Evolutionary conservation across 2,797 vertebrate genomes (phyloP).

Genomic region (Muraenolepis orangiensis): DNA sequence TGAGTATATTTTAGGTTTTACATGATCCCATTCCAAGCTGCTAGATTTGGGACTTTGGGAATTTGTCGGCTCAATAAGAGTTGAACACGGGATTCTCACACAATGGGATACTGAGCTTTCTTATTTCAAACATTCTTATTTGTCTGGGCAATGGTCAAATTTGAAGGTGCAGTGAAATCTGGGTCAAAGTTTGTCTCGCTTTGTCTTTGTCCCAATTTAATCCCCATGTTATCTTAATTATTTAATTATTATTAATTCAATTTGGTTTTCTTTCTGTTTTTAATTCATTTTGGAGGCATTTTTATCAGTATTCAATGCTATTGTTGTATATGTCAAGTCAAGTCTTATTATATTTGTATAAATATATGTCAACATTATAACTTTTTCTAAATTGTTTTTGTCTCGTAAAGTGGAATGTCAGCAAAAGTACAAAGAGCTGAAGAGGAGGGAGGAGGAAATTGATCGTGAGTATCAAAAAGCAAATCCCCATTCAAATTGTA

Average conservation of each 20-base stretch:
- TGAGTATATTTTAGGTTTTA: too few species aligned
- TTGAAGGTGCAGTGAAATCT: not conserved
- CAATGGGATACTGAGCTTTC: not conserved
- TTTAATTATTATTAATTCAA: too few species aligned
- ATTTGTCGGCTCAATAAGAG: too few species aligned
- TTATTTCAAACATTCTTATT: not conserved
- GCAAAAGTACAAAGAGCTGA: conserved; percentile 91
- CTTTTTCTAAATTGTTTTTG: not conserved
- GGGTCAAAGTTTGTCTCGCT: not conserved
- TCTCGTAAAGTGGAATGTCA: conserved; percentile 81
- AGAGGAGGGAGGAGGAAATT: conserved; percentile 88
- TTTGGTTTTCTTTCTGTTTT: not conserved
- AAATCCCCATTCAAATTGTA: not conserved
- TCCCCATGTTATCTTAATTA: too few species aligned
- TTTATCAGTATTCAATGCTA: not conserved
- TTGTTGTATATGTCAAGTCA: not conserved
- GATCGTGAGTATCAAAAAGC: conserved; percentile 80
- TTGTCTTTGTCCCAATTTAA: too few species aligned
- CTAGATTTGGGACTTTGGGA: too few species aligned
- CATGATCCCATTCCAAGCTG: too few species aligned
- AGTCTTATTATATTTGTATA: not conserved
- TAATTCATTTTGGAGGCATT: not conserved
- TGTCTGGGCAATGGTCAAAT: not conserved
- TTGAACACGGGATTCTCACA: not conserved
- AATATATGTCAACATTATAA: not conserved